Evolutionary conservation across 2,797 vertebrate species (phyloP), one percentile per base, ranked within the genome.

Genomic region (Molossus molossus): DNA sequence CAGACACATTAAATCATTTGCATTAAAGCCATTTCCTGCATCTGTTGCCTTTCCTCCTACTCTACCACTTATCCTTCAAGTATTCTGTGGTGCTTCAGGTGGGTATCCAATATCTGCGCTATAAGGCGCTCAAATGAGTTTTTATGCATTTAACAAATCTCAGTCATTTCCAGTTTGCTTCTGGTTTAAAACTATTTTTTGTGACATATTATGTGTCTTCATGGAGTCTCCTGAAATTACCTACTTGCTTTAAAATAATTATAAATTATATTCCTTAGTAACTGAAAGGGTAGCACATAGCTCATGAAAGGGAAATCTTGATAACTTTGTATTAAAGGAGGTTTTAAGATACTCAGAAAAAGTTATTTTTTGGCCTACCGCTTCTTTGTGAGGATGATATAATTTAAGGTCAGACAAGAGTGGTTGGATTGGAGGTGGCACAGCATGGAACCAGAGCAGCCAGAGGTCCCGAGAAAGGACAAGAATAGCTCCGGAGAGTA

Each of bases 181-280:
- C 14, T 67, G 76, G 13, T 60, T 80, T 81, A 92, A 90, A 94
- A 75, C 9, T 73, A 64, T 69, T 72, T 84, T 91, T 94, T 45
- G 40, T 83, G 88, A 81, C 48, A 18, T 21, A 12, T 90, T 84
- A 27, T 55, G 4, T 92, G 27, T 81, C 50, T 83, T 80, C 53
- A 50, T 62, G 50, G 33, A 81, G 85, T 87, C 40, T 87, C 33
- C 76, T 96, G 37, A 85, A 81, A 23, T 97, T 67, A 37, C 8
- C 9, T 90, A 33, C 64, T 57, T 96, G n/a, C 15, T 93, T 85
- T 94, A 92, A 89, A 69, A 55, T 65, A 69, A 58, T 84, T 72
- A 27, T 87, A 72, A 62, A 33, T 81, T 65, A 20, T 48, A 40
- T 81, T 87, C 27, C 45, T 65, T 25, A 90, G 40, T 90, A 65